phyloP scores from a whole-genome alignment of 2,888 invertebrate species.

The Nebria salina region DNA sequence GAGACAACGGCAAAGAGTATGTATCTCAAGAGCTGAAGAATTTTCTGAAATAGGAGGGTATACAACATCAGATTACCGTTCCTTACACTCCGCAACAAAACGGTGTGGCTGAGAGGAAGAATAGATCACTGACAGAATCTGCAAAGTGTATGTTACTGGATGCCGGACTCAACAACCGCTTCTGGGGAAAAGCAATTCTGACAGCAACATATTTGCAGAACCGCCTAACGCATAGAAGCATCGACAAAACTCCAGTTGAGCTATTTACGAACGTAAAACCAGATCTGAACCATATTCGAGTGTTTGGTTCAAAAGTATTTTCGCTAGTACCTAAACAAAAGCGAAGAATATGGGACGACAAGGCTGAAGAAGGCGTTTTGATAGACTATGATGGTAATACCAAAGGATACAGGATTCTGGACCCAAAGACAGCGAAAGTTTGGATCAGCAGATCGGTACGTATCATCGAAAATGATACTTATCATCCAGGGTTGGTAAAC shows the following conservation, averaged over 20 bases:
- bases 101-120: slow-evolving; percentile 54
- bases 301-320: too few relatives aligned
- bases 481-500: not conserved
- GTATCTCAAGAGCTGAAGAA: slow-evolving; percentile 38
- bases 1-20: slow-evolving; percentile 52
- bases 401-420: too few relatives aligned
- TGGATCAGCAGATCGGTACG: not conserved
- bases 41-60: slow-evolving; percentile 50
- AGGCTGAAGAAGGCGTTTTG: too few relatives aligned
- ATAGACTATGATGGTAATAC: too few relatives aligned
- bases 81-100: slow-evolving; percentile 56
- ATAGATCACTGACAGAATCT: slow-evolving; percentile 46
- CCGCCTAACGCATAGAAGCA: slow-evolving; percentile 5
- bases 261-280: slow-evolving; percentile 55
- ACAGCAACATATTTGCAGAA: slow-evolving; percentile 31
- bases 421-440: too few relatives aligned
- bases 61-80: slow-evolving; percentile 53
- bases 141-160: slow-evolving; percentile 50
- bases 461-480: slow-evolving; percentile 19
- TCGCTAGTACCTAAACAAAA: too few relatives aligned
- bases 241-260: slow-evolving; percentile 54
- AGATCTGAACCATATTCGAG: slow-evolving; percentile 51
- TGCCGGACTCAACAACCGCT: slow-evolving; percentile 48
- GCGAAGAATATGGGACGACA: too few relatives aligned
- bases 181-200: slow-evolving; percentile 53